A percentile compares a stretch with the other conserved stretches of the same genome.
phyloP scores from a whole-genome alignment of 2,888 invertebrate genomes.

The Hypercompe scribonia region DNA sequence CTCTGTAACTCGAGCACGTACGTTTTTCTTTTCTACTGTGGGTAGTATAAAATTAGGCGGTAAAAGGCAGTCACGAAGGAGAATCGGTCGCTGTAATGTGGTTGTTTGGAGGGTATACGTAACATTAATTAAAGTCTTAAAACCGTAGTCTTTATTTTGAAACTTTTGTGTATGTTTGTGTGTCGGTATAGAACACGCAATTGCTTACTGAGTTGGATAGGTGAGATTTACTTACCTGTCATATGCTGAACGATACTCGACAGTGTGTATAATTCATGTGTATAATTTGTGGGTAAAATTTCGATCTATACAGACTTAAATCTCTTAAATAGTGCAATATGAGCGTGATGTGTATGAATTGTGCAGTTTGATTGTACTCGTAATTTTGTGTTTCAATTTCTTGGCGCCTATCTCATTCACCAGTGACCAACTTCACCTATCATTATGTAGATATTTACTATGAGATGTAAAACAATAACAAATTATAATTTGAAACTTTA shows the following conservation, averaged over 20 bases:
- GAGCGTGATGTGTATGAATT: slow-evolving; percentile 50
- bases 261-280: too few species aligned
- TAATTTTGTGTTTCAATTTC: slow-evolving; percentile 39
- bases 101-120: slow-evolving; percentile 39
- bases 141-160: slow-evolving; percentile 33
- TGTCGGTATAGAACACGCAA: slow-evolving; percentile 36
- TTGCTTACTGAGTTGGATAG: slow-evolving; percentile 35
- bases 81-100: slow-evolving; percentile 44
- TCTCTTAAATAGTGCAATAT: slow-evolving; percentile 53
- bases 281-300: slow-evolving; percentile 51
- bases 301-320: slow-evolving; percentile 50
- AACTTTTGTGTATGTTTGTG: slow-evolving; percentile 19
- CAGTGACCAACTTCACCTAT: too few species aligned
- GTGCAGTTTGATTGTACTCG: slow-evolving; percentile 40
- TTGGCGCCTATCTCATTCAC: too few species aligned
- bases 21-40: slow-evolving; percentile 32
- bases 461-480: too few species aligned
- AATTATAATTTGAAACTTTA: too few species aligned
- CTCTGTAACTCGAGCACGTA: slow-evolving; percentile 39
- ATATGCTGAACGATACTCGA: slow-evolving; percentile 50
- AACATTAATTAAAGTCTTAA: slow-evolving; percentile 43
- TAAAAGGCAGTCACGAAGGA: slow-evolving; percentile 37
- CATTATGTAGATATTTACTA: neutral
- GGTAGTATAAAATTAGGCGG: slow-evolving; percentile 46
- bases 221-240: slow-evolving; percentile 44